Evolutionary conservation across 1,140 invertebrate genomes (phyloP), one percentile per base, ranked within the genome.

Genomic region (Bombus sylvicola): DNA sequence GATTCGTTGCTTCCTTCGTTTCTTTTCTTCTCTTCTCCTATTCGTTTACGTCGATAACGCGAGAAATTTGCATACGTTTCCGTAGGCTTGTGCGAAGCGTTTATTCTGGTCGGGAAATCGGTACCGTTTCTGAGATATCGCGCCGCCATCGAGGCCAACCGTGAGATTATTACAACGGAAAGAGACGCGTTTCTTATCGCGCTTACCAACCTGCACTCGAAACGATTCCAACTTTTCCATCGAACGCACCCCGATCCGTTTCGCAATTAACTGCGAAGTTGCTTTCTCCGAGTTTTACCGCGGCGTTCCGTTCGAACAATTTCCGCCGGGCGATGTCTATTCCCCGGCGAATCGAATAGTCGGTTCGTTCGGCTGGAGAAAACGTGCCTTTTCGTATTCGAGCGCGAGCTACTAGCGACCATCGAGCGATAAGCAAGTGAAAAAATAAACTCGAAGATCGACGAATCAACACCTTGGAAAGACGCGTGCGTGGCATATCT

Each of bases 391-490:
- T 31, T 64, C n/a, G 64, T 34, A 66, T 66, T 66, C 31, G 64
- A 41, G 28, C 53, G 13, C 39, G 76, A 18, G 53, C 28, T 43
- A 28, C 28, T 57, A 18, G 41, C 9, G 34, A n/a, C 25, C 39
- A 25, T 22, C 34, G 59, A 8, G 6, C 76, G 82, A 83, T 85
- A 74, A 85, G 43, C 53, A 34, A 47, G 3, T n/a, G 53, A 59
- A 72, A 59, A 81, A 62, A 76, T 75, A 12, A 28, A 81, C 39
- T 18, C 18, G 43, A 9, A 66, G 69, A 57, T 74, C 71, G 84
- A 34, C 18, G 28, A 87, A 64, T 62, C 74, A 39, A 83, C 81
- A 43, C 31, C 22, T 87, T 13, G 37, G 72, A 3, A n/a, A 74
- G 12, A 47, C 64, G 86, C 41, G 62, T 57, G 68, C 78, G 47